phyloP scores from a whole-genome alignment of 2,113 vertebrate genomes.

The Sapajus apella region DNA sequence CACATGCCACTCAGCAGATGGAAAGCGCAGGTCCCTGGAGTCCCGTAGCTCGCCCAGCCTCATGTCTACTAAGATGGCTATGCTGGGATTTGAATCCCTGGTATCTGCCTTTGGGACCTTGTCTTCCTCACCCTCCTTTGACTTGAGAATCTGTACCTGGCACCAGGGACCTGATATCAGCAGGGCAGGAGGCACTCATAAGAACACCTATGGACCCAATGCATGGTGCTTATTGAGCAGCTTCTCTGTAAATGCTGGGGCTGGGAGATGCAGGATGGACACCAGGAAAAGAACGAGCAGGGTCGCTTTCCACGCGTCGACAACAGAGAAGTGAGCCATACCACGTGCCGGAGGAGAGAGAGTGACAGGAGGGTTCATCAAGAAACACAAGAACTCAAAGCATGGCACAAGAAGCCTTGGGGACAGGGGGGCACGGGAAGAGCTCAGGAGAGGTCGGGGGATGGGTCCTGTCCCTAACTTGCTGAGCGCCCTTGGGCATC shows the following conservation, averaged over 20 bases:
- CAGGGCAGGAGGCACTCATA: neutral
- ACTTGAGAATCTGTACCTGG: neutral
- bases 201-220: rapidly evolving
- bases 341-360: rapidly evolving
- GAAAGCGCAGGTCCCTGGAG: neutral
- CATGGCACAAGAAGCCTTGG: too few relatives aligned
- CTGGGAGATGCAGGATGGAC: neutral
- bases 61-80: neutral
- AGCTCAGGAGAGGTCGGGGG: neutral
- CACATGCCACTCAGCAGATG: rapidly evolving
- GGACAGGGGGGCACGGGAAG: too few relatives aligned
- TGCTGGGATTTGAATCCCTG: neutral
- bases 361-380: rapidly evolving
- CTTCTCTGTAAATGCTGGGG: neutral
- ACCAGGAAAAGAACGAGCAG: neutral
- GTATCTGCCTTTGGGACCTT: neutral
- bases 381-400: neutral
- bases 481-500: neutral
- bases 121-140: neutral
- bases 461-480: too few relatives aligned
- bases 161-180: neutral
- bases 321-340: rapidly evolving
- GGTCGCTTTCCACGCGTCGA: too few relatives aligned
- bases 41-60: neutral
- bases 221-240: neutral